Base-by-base conservation (phyloP, 2,888 invertebrate genomes). In the Hermaeophaga mercurialis region DNA sequence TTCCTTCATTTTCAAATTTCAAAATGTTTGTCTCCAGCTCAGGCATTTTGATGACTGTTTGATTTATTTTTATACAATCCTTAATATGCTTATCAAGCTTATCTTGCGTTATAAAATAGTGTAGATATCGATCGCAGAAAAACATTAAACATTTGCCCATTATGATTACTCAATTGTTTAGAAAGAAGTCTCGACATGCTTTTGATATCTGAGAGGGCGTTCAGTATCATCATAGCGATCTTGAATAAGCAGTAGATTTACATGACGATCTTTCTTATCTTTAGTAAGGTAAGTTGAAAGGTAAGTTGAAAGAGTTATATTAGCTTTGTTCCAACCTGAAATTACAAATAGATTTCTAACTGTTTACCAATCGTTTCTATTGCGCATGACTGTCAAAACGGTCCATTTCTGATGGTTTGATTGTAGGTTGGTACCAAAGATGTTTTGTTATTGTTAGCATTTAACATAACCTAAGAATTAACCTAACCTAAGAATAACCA, bases 171-270 rank as follows among this genome's bases (percentile, higher is more conserved):
- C n/a, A n/a, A n/a, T n/a, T n/a, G n/a, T n/a, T n/a, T n/a, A n/a
- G n/a, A n/a, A n/a, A n/a, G n/a, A n/a, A n/a, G n/a, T n/a, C n/a
- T n/a, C n/a, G n/a, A n/a, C n/a, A n/a, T n/a, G n/a, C n/a, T n/a
- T n/a, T n/a, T n/a, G n/a, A n/a, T n/a, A n/a, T n/a, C n/a, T n/a
- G n/a, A n/a, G n/a, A n/a, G n/a, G n/a, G n/a, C n/a, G n/a, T n/a
- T n/a, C n/a, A n/a, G n/a, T n/a, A n/a, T n/a, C n/a, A n/a, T n/a
- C n/a, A n/a, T n/a, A n/a, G n/a, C n/a, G n/a, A n/a, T n/a, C n/a
- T n/a, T n/a, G n/a, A n/a, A n/a, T n/a, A n/a, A n/a, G n/a, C 5
- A 66, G 47, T 5, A 67, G 46, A 48, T 66, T 64, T 0, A 64
- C 54, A 41, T 54, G 61, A 8, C 14, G 45, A 12, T 54, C 41